Evolutionary conservation across 1,140 invertebrate species (phyloP), one percentile per base, ranked within the genome.

Genomic region (Muscidifurax raptorellus): DNA sequence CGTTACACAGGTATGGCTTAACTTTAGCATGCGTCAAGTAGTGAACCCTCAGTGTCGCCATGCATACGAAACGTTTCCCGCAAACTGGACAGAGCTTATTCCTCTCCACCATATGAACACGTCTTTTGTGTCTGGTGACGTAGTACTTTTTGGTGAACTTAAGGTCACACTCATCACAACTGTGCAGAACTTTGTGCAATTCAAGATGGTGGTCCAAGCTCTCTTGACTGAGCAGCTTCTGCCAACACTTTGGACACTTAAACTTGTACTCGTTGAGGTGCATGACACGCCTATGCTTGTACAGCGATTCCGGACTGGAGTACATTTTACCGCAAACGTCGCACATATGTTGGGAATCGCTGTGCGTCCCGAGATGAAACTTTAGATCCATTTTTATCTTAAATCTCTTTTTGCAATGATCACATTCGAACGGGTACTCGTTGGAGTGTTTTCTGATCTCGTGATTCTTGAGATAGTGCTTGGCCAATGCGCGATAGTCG

Each of bases 91-190:
- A 93, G 4, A 89, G 84, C 82, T 89, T 91, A 7, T 89, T 90
- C 72, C 87, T 91, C 40, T 90, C 90, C 28, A 89, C 89, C 32
- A 74, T 82, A 74, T 91, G 90, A 13, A 91, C 88, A 2, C 85
- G 80, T 59, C 87, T 87, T 2, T 66, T 83, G 75, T 94, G 93
- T 9, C 87, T 85, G 2, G 82, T 87, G 0, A 90, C 82, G 80
- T 90, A 89, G 18, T 87, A 87, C 15, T 89, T 89, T 22, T 87
- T 83, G 1, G 88, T 85, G 90, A 94, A 97, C 0, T 94, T 95
- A 89, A 97, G 97, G 13, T 94, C 94, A 88, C 97, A 97, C 6
- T 95, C 90, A 82, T 96, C 96, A 89, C 97, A 97, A 15, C 87
- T 86, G 88, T 97, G 97, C 18, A 85, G 90, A 91, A n/a, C 90